These are phyloP conservation scores for Parthenolecanium corni DNA, from an alignment of 2,888 invertebrate genomes.

Conservation along the genomic window DNA sequence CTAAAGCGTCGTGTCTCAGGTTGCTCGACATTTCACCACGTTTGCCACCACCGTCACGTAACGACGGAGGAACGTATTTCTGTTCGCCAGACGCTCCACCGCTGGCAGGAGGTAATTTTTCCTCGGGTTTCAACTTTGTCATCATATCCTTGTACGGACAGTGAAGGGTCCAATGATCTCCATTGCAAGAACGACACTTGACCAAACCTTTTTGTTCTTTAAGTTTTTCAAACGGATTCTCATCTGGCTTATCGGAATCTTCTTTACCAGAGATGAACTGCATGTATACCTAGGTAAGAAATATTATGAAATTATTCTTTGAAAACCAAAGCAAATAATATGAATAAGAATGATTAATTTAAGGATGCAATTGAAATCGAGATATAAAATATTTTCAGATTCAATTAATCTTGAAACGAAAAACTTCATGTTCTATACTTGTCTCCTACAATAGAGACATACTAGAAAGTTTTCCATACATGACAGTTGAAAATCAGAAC, in stretches of 20 bases:
- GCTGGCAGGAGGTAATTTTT: conserved; percentile 21
- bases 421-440: too few species aligned
- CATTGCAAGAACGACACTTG: conserved; percentile 80
- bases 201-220: conserved; percentile 58
- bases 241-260: conserved; percentile 75
- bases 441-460: too few species aligned
- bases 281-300: conserved; percentile 59
- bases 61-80: conserved; percentile 78
- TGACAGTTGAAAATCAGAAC: too few species aligned
- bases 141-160: conserved; percentile 87
- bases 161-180: conserved; percentile 96
- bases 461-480: too few species aligned
- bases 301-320: too few species aligned
- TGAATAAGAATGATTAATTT: not conserved
- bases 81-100: conserved; percentile 24
- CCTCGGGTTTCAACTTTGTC: conserved; percentile 31
- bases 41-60: conserved; percentile 73
- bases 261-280: conserved; percentile 81
- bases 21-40: conserved; percentile 56
- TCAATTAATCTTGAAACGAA: too few species aligned
- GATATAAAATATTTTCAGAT: too few species aligned
- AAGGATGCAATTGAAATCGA: too few species aligned
- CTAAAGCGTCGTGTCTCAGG: conserved; percentile 68
- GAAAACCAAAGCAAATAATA: not conserved
- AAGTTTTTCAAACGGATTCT: conserved; percentile 70